A percentile compares a stretch with the other conserved stretches of the same genome.
phyloP scores from a whole-genome alignment of 2,797 vertebrate genomes.

The Parotocinclus haroldoi region DNA sequence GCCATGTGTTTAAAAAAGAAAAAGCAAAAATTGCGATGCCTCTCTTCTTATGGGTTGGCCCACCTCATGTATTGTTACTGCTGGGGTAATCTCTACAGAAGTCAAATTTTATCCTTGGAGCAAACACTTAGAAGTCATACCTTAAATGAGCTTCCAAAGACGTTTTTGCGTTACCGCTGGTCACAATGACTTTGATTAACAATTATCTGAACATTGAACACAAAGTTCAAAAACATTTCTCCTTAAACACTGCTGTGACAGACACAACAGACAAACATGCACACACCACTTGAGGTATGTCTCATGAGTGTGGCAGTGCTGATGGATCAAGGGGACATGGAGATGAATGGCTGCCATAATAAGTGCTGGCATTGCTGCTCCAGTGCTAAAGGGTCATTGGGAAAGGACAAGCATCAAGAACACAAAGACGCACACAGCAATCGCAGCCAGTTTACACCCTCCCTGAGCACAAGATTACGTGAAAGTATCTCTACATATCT shows the following conservation, averaged over 20 bases:
- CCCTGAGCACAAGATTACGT: neutral
- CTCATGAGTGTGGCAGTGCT: slow-evolving; percentile 9
- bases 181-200: no score
- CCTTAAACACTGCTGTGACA: no score
- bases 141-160: no score
- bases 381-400: slow-evolving; percentile 30
- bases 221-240: neutral
- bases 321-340: slow-evolving; percentile 29
- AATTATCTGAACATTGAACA: no score
- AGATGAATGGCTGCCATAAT: slow-evolving; percentile 51
- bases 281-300: slow-evolving; percentile 8
- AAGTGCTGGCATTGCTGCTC: slow-evolving; percentile 32
- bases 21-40: no score
- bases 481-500: slow-evolving; percentile 18
- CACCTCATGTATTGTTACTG: no score
- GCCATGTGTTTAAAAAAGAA: no score
- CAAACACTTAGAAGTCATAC: no score
- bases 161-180: no score
- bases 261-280: slow-evolving; percentile 20
- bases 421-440: slow-evolving; percentile 14
- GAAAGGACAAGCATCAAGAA: slow-evolving; percentile 32
- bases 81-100: no score
- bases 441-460: slow-evolving; percentile 19
- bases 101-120: no score
- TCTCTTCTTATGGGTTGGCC: no score